Conservation (phyloP, 2,797 vertebrate species). For the Antennarius maculatus region DNA sequence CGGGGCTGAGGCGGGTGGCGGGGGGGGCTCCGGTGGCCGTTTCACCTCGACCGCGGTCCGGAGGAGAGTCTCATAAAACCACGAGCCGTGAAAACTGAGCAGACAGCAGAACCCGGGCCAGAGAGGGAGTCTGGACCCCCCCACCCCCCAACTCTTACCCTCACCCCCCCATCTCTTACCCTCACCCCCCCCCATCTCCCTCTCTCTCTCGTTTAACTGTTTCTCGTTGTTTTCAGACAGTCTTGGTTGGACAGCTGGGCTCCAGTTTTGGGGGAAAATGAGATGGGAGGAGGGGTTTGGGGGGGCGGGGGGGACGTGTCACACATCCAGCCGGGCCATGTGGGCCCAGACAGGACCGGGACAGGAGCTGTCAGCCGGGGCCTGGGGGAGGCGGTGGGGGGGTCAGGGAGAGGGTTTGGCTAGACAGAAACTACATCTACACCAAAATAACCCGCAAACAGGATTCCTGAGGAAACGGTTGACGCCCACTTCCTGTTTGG, state of each 20-base stretch:
- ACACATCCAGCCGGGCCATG: conserved; percentile 50
- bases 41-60: conserved; percentile 72
- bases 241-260: conserved; percentile 66
- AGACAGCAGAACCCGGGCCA: conserved; percentile 83
- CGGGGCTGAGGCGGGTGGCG: conserved; percentile 38
- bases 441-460: too few relatives aligned
- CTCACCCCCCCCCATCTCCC: conserved; percentile 36
- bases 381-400: conserved; percentile 35
- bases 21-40: conserved; percentile 69
- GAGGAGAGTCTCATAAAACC: conserved; percentile 80
- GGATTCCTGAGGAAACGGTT: too few relatives aligned
- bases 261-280: conserved; percentile 23
- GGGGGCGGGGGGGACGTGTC: conserved; percentile 54
- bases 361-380: conserved; percentile 58
- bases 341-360: conserved; percentile 63
- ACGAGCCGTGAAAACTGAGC: conserved; percentile 76
- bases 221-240: conserved; percentile 56
- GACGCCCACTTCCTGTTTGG: too few relatives aligned
- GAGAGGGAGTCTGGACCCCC: conserved; percentile 68
- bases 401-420: conserved; percentile 18
- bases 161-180: conserved; percentile 27
- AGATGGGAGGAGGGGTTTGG: too few relatives aligned
- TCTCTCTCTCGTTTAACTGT: conserved; percentile 62
- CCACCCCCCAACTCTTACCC: too few relatives aligned
- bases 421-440: too few relatives aligned